Evolutionary conservation across 2,113 vertebrate species (phyloP).

Genomic region (Ictalurus punctatus): DNA sequence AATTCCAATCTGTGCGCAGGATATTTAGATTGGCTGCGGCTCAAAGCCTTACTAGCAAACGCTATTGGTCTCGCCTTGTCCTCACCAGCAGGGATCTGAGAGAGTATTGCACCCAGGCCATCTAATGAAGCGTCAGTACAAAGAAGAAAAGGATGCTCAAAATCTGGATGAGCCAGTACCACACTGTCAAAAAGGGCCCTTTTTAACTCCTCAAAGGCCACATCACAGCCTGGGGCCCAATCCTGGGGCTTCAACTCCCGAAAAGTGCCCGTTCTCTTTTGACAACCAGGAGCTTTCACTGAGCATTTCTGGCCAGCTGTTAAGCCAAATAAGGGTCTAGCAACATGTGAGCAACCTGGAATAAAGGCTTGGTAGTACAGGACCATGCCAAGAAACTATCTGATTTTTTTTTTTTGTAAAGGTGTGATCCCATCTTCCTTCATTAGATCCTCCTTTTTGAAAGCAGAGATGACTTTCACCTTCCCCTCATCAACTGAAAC

Average conservation of each 20-base stretch:
- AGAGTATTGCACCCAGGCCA: slow-evolving; percentile 6
- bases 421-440: slow-evolving; percentile 12
- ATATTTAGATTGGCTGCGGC: not conserved
- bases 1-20: not conserved
- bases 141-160: slow-evolving; percentile 20
- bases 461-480: slow-evolving; percentile 20
- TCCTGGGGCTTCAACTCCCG: slow-evolving; percentile 2
- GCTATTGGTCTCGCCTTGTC: not conserved
- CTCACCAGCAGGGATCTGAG: not conserved
- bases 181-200: not conserved
- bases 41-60: not conserved
- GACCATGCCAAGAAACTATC: slow-evolving; percentile 30
- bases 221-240: slow-evolving; percentile 43
- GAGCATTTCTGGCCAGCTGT: slow-evolving; percentile 13
- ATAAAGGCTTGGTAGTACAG: slow-evolving; percentile 30
- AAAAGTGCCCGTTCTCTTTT: not conserved
- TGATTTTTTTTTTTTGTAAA: slow-evolving; percentile 2
- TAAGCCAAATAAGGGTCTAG: slow-evolving; percentile 1
- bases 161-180: slow-evolving; percentile 12
- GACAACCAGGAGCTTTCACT: not conserved
- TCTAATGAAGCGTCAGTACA: slow-evolving; percentile 2
- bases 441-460: slow-evolving; percentile 17
- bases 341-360: not conserved
- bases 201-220: not conserved
- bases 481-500: slow-evolving; percentile 26